These are phyloP conservation scores for Chrysoperla carnea DNA, from an alignment of 1,140 invertebrate genomes.

Conservation along the genomic window DNA sequence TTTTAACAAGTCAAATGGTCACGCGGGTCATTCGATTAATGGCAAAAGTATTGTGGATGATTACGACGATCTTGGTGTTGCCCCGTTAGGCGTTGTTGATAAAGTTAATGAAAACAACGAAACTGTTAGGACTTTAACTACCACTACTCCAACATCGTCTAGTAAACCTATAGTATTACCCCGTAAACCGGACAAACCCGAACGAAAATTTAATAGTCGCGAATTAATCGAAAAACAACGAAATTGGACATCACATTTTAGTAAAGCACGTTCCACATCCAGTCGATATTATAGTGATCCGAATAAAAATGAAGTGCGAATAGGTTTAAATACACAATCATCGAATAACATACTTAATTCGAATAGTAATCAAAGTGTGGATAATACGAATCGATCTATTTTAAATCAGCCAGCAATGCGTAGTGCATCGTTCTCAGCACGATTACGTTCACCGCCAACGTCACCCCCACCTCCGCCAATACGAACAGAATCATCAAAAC, in stretches of 20 bases:
- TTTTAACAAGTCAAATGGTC: constrained; percentile 10
- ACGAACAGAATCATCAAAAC: constrained; percentile 17
- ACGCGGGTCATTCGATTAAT: constrained; percentile 5
- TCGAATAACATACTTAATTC: no score
- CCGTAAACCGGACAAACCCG: constrained; percentile 55
- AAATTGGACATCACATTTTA: constrained; percentile 82
- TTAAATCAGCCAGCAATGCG: constrained; percentile 19
- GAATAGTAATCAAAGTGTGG: constrained; percentile 13
- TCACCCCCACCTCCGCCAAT: constrained; percentile 29
- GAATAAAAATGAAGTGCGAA: constrained; percentile 23
- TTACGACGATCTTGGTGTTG: constrained; percentile 23
- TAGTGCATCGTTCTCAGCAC: constrained; percentile 22
- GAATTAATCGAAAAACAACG: constrained; percentile 77
- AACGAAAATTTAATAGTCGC: constrained; percentile 62
- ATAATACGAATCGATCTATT: constrained; percentile 7
- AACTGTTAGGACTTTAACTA: constrained; percentile 10
- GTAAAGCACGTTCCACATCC: constrained; percentile 38
- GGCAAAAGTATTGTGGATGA: constrained; percentile 20
- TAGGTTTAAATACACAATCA: constrained; percentile 9
- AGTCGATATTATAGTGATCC: constrained; percentile 43
- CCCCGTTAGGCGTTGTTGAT: constrained; percentile 15
- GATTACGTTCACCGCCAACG: constrained; percentile 26
- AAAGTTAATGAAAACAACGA: constrained; percentile 19
- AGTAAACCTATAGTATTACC: constrained; percentile 27
- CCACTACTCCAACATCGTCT: constrained; percentile 11